Evolutionary conservation across 2,888 invertebrate genomes (phyloP), one percentile per base, ranked within the genome.

Genomic region (Sinohyriopsis cumingii): DNA sequence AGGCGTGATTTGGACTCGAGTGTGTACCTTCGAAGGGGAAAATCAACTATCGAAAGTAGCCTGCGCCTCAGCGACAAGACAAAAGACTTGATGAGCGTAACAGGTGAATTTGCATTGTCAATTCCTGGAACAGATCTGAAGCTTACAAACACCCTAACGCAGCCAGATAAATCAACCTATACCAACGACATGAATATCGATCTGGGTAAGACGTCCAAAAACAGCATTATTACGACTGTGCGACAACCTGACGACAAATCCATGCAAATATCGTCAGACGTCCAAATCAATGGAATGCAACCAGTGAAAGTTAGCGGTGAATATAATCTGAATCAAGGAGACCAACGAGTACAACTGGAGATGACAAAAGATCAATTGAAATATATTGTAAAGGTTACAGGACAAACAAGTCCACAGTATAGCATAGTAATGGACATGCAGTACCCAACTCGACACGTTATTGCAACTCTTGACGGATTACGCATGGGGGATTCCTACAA

Each of bases 61-160:
- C 59, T 86, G 4, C 74, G 67, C 33, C 66, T 83, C 18, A 78
- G 77, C 62, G 76, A 84, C 67, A 74, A 75, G 45, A 79, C 78
- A 24, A 76, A 68, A 54, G 76, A 76, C 18, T 67, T 76, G 12
- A 73, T 64, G 57, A 79, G 78, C 63, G 60, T 76, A 28, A 64
- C 61, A 4, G 85, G 83, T 28, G 69, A 73, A 45, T 72, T 79
- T 33, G 67, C 72, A 3, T 67, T 87, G 25, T 70, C 72, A 12
- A 78, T 79, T 64, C 82, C 81, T 25, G 84, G 85, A 33, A 81
- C 79, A 64, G 73, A 76, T 24, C 33, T 86, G 5, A 64, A 64
- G 55, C 45, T 84, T 2, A 78, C 78, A 0, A 78, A 82, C n/a
- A 69, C 72, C 22, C 68, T 84, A n/a, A 65, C 63, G 4, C 80